Evolutionary conservation across 92 coral and sea anemone genomes (phyloP), one percentile per base, ranked within the genome.

Genomic region (Montipora capitata): DNA sequence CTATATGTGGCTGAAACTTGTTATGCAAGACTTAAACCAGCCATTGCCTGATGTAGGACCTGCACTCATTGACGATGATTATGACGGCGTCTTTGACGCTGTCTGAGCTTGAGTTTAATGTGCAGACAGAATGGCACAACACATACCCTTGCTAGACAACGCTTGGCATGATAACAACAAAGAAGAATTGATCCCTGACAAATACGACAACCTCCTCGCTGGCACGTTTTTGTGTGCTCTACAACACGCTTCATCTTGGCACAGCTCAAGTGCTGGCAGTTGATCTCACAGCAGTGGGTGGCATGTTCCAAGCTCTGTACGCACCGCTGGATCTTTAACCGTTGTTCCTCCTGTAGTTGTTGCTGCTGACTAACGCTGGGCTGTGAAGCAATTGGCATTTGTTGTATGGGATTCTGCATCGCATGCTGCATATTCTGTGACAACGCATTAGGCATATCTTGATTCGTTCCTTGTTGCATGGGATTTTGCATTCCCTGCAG

Each of bases 81-180:
- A 89, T 71, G 94, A 98, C 71, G 94, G 99, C 76, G 96, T n/a
- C n/a, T 68, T 88, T 97, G 98, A 66, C 95, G 99, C 49, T 97
- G 99, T 14, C 96, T 91, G 66, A 97, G 90, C 73, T 97, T 96
- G 89, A 78, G 91, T 89, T 97, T 97, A 72, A 97, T 97, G 75
- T 97, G 98, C 42, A 98, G 93, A 81, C 99, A 97, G 81, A 96
- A 97, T 20, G 99, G 98, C 40, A 97, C 99, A 8, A 92, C 98
- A 72, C 99, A 97, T 14, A 94, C 98, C 61, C 94, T 86, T 79
- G 94, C 98, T 89, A 87, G 72, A 77, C 99, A 97, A 71, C 94
- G 99, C 88, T 97, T 97, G 62, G 99, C 99, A 75, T 97, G 99
- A 66, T 97, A 97, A 85, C 99, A 97, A 63, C 98, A 96, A 5